Evolutionary conservation across 37 sponge, comb jelly and placozoan genomes (phyloP), one percentile per base, ranked within the genome.

Genomic region (Haliclona indistincta): DNA sequence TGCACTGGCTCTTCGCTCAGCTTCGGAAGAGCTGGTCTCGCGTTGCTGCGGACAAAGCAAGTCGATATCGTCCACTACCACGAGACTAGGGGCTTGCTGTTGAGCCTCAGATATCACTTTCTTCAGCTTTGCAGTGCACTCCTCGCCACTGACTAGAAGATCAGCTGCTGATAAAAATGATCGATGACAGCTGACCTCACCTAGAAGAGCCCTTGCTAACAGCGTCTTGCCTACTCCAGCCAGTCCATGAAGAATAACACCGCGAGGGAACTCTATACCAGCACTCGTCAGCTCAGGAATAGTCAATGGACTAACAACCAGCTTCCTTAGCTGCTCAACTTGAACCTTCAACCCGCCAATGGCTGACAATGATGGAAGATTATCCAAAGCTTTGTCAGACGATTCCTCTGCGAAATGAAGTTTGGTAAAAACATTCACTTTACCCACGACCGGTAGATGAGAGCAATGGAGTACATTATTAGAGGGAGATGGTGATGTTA

Each of bases 141-240:
- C 79, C n/a, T n/a, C n/a, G 4, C 75, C 76, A 52, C 73, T 40
- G 53, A 39, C 17, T 13, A 73, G 35, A 0, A 88, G 37, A 17
- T 88, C 73, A 17, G 55, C 35, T 3, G 62, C 66, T 26, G 44
- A 56, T 11, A 76, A 43, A 36, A 38, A 7, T 2, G 77, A 28
- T 11, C 23, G 17, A 45, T 78, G 73, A 0, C 63, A 71, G 17
- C 17, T 2, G 42, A 54, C 66, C 19, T 79, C 68, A 17, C 1
- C 19, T 3, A 52, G 10, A 23, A 85, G 26, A 26, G 81, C 86
- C n/a, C 26, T 25, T 20, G 86, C 86, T 1, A 89, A 65, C 22
- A 89, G 81, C 10, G 76, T 56, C 56, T 89, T 89, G n/a, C 91
- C 91, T 28, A 77, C 77, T 32, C 91, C 91, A 25, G 86, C 29